A percentile compares a stretch with the other conserved stretches of the same genome.
Conservation (phyloP, 2,113 vertebrate genomes). For the Australoheros scitulus region DNA sequence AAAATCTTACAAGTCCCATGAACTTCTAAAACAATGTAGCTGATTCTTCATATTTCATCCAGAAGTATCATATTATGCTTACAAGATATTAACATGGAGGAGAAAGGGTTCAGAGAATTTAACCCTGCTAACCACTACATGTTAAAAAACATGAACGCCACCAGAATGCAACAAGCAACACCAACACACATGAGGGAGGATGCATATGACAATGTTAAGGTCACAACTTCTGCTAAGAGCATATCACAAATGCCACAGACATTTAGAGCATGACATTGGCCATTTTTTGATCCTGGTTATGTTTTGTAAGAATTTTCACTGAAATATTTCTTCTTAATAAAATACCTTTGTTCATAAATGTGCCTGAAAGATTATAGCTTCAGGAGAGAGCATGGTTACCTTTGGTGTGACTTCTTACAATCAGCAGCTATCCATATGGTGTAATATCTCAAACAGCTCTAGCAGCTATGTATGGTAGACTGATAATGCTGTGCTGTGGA, state of each 20-base stretch:
- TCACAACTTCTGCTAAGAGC: background rate
- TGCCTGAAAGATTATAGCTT: background rate
- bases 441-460: constrained; percentile 31
- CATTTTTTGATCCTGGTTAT: background rate
- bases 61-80: background rate
- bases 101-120: background rate
- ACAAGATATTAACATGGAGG: background rate
- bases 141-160: background rate
- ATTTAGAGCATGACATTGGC: background rate
- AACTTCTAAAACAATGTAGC: background rate
- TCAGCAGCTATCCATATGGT: constrained; percentile 1
- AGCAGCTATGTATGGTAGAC: constrained; percentile 2
- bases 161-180: background rate
- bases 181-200: background rate
- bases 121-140: background rate
- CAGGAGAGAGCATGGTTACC: background rate
- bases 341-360: constrained; percentile 27
- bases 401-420: background rate
- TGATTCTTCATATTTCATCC: background rate
- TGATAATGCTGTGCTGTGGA: constrained; percentile 21
- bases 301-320: background rate
- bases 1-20: background rate
- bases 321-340: background rate
- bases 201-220: background rate
- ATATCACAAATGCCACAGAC: background rate